phyloP scores from a whole-genome alignment of 1,140 invertebrate species.

The Thalassaphorura encarpata region DNA sequence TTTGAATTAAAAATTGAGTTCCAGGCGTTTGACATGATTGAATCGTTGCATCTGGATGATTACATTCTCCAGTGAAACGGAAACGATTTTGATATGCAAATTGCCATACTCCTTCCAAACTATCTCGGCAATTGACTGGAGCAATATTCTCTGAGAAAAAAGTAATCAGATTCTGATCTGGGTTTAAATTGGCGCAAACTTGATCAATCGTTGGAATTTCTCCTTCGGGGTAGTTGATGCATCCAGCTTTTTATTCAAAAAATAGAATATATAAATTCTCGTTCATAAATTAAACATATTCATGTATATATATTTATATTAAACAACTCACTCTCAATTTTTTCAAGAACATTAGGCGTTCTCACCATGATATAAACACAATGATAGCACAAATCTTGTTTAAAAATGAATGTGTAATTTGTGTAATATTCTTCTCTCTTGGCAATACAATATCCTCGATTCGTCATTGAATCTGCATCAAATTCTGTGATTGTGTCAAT shows the following conservation, averaged over 20 bases:
- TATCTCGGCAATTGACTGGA: conserved; percentile 83
- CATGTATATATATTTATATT: neutral
- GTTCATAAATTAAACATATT: neutral
- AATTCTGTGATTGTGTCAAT: conserved; percentile 70
- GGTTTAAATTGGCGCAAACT: conserved; percentile 60
- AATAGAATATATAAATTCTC: neutral
- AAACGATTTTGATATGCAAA: conserved; percentile 79
- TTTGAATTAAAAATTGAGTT: conserved; percentile 89
- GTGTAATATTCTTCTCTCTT: conserved; percentile 60
- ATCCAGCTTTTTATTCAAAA: conserved; percentile 48
- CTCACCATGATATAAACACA: conserved; percentile 75
- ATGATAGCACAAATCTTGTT: conserved; percentile 57
- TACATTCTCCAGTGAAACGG: conserved; percentile 82
- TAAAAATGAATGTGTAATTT: conserved; percentile 77
- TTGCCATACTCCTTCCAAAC: conserved; percentile 87
- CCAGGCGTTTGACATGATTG: conserved; percentile 90
- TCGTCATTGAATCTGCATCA: conserved; percentile 62
- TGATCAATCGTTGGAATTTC: conserved; percentile 58
- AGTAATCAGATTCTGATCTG: conserved; percentile 70
- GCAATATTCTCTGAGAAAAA: conserved; percentile 82
- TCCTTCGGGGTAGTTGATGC: conserved; percentile 51
- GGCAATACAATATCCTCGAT: conserved; percentile 57
- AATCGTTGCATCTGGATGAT: conserved; percentile 61
- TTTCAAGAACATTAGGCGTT: conserved; percentile 82
- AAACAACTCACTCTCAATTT: conserved; percentile 61